Evolutionary conservation across 2,888 invertebrate genomes (phyloP).

Genomic region (Phalera bucephala): DNA sequence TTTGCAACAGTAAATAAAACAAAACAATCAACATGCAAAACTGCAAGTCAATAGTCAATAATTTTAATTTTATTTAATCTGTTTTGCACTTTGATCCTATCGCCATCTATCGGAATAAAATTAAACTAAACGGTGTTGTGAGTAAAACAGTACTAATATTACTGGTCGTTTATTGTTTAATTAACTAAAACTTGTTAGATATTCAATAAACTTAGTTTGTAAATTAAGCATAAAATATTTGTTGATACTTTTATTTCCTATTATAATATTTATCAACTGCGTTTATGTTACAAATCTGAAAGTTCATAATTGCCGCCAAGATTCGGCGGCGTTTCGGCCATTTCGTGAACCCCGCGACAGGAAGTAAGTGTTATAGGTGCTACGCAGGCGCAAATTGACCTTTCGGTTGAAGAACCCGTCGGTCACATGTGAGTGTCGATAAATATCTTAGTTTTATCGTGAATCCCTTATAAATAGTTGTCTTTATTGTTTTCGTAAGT

Average conservation of each 20-base stretch:
- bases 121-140: background rate
- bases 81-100: too few species aligned
- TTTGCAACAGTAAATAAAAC: too few species aligned
- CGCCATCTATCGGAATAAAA: too few species aligned
- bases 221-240: too few species aligned
- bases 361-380: slow-evolving; percentile 83
- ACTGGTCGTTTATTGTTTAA: slow-evolving; percentile 8
- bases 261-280: too few species aligned
- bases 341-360: slow-evolving; percentile 80
- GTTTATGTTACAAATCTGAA: too few species aligned
- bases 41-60: too few species aligned
- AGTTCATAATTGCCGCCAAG: slow-evolving; percentile 63
- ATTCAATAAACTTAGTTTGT: too few species aligned
- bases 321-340: slow-evolving; percentile 55
- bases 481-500: slow-evolving; percentile 77
- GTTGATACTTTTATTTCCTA: too few species aligned
- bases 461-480: slow-evolving; percentile 68
- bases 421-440: slow-evolving; percentile 94
- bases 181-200: too few species aligned
- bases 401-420: slow-evolving; percentile 94
- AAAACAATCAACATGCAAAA: too few species aligned
- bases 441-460: slow-evolving; percentile 81
- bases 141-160: slow-evolving; percentile 17
- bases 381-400: slow-evolving; percentile 89
- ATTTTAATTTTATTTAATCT: too few species aligned